Evolutionary conservation across 1,140 invertebrate species (phyloP).

Genomic region (Pseudachorutes palmiensis): DNA sequence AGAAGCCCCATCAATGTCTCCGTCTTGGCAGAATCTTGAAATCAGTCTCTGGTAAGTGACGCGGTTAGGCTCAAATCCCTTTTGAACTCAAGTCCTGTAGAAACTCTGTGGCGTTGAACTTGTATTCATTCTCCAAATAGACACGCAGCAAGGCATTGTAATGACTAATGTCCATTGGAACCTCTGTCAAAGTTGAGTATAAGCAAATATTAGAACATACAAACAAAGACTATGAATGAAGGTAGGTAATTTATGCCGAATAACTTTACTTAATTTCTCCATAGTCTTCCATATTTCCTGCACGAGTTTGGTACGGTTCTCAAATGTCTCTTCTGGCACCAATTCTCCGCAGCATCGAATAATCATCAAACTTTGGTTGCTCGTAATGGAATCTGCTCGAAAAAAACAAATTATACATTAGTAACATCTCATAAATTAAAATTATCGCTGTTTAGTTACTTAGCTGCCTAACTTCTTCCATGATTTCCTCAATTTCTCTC

Average conservation of each 20-base stretch:
- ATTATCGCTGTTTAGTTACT: no score
- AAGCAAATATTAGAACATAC: conserved; percentile 37
- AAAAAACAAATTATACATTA: conserved; percentile 20
- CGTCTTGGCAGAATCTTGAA: conserved; percentile 47
- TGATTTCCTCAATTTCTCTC: conserved; percentile 61
- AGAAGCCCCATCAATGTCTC: conserved; percentile 72
- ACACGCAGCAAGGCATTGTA: conserved; percentile 75
- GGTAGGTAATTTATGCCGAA: conserved; percentile 43
- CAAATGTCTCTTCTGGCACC: conserved; percentile 63
- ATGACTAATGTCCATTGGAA: conserved; percentile 71
- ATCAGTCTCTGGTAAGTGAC: conserved; percentile 68
- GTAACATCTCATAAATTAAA: conserved; percentile 40
- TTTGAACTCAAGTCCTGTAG: conserved; percentile 57
- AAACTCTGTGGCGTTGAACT: conserved; percentile 67
- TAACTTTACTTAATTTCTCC: conserved; percentile 48
- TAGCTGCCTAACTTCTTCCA: conserved; percentile 58
- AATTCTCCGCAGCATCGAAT: conserved; percentile 69
- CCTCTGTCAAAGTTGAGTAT: conserved; percentile 51
- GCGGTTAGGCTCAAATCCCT: conserved; percentile 68
- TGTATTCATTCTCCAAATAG: conserved; percentile 72
- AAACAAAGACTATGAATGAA: not conserved
- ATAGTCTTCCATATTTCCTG: conserved; percentile 68
- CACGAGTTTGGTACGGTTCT: conserved; percentile 60
- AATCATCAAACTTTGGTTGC: conserved; percentile 62
- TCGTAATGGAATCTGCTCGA: conserved; percentile 57